Evolutionary conservation across 2,113 vertebrate species (phyloP).

Genomic region (Mustelus asterias): DNA sequence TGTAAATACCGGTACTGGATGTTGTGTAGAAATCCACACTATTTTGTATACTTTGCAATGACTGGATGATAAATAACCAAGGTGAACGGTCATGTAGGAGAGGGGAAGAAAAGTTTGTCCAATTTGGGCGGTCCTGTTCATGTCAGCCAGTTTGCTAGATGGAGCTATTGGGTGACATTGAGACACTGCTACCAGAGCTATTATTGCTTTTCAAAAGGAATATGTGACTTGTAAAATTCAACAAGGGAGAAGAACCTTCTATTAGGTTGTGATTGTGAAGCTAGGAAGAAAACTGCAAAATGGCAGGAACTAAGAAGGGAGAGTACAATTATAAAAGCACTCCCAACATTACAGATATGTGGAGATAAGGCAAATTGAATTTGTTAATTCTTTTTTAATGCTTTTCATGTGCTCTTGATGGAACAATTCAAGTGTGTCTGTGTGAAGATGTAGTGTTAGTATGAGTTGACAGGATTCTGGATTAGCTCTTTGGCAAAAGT

Average conservation of each 20-base stretch:
- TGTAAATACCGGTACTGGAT: neutral
- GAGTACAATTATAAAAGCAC: neutral
- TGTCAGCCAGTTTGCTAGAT: neutral
- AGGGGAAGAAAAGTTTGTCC: neutral
- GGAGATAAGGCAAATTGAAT: neutral
- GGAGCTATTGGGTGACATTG: neutral
- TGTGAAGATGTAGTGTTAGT: neutral
- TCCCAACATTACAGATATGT: neutral
- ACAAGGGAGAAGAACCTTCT: neutral
- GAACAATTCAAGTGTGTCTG: neutral
- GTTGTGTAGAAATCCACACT: neutral
- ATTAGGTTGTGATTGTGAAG: neutral
- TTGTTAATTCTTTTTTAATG: neutral
- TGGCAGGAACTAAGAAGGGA: neutral
- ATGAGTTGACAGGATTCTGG: neutral
- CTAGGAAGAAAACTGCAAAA: neutral
- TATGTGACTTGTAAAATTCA: neutral
- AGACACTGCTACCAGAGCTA: neutral
- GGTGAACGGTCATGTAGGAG: neutral
- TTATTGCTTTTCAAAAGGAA: neutral
- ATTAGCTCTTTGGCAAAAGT: neutral
- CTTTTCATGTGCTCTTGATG: neutral
- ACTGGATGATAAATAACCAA: neutral
- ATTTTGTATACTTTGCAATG: neutral
- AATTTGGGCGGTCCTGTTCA: neutral